phyloP scores from a whole-genome alignment of 1,140 invertebrate species.

The Apis florea region DNA sequence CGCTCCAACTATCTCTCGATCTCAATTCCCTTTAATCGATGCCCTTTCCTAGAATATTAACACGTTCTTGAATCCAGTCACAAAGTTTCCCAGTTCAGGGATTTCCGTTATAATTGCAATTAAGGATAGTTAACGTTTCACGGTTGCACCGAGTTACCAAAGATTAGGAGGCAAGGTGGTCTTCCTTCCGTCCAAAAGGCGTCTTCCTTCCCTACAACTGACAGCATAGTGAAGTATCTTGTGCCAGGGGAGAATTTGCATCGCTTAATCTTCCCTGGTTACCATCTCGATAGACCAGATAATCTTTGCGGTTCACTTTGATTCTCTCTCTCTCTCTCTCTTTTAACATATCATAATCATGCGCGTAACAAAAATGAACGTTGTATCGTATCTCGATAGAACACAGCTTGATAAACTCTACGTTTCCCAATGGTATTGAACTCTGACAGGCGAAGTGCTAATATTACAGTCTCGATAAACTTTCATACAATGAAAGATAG shows the following conservation, averaged over 20 bases:
- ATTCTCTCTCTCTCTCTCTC: not conserved
- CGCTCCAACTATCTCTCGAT: not conserved
- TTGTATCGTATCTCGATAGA: not conserved
- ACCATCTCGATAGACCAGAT: slow-evolving; percentile 51
- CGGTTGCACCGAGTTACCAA: slow-evolving; percentile 39
- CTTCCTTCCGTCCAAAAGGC: slow-evolving; percentile 27
- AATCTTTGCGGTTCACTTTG: slow-evolving; percentile 31
- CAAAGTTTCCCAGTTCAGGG: slow-evolving; percentile 29
- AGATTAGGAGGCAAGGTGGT: slow-evolving; percentile 36
- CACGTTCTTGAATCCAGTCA: not conserved
- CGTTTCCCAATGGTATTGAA: slow-evolving; percentile 1
- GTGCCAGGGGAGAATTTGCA: slow-evolving; percentile 27
- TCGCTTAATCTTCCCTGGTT: slow-evolving; percentile 38
- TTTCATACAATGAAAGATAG: not conserved
- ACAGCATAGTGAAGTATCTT: slow-evolving; percentile 30
- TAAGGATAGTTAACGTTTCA: slow-evolving; percentile 57
- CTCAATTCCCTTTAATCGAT: not conserved
- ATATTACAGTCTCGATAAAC: not conserved
- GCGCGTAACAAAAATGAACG: slow-evolving; percentile 6
- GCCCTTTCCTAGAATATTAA: slow-evolving; percentile 10
- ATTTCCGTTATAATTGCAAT: slow-evolving; percentile 57
- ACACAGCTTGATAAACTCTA: slow-evolving; percentile 21
- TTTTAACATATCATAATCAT: not conserved
- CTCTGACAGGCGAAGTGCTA: not conserved
- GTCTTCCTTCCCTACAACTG: not conserved